Conservation (phyloP, 2,797 vertebrate species). For the Periophthalmus magnuspinnatus region DNA sequence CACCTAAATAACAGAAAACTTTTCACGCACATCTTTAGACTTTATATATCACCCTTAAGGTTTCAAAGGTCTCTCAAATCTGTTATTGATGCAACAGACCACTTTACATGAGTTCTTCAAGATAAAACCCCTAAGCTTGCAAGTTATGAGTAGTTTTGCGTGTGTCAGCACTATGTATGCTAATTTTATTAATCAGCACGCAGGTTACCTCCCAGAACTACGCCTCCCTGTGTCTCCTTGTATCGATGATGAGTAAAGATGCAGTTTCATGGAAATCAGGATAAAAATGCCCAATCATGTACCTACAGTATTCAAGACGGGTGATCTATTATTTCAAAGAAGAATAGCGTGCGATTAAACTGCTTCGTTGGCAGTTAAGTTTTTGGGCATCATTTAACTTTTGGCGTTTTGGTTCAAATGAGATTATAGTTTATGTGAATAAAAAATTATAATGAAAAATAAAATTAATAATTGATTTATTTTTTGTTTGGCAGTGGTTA, state of each 20-base stretch:
- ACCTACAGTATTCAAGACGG: conserved; percentile 29
- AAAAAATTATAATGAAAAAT: not conserved
- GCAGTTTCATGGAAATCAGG: conserved; percentile 35
- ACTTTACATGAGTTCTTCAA: conserved; percentile 16
- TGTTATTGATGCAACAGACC: conserved; percentile 16
- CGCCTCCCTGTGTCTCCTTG: conserved; percentile 33
- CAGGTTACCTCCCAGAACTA: conserved; percentile 44
- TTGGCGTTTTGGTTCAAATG: not conserved
- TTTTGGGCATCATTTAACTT: not conserved
- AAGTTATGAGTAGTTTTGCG: conserved; percentile 49
- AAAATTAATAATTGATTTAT: too few species aligned
- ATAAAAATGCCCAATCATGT: conserved; percentile 3
- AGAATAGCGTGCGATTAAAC: conserved; percentile 11
- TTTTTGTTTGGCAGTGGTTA: too few species aligned
- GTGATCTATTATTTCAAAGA: conserved; percentile 22
- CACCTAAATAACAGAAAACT: conserved; percentile 17
- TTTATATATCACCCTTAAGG: conserved; percentile 7
- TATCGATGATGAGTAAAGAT: conserved; percentile 50
- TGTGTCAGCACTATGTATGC: conserved; percentile 62
- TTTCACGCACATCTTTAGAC: conserved; percentile 16
- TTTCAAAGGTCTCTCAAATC: conserved; percentile 13
- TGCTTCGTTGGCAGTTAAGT: conserved; percentile 22
- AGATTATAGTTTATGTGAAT: not conserved
- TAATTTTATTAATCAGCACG: conserved; percentile 68
- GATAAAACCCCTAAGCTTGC: conserved; percentile 45